phyloP scores from a whole-genome alignment of 2,888 invertebrate species.

The Hyposoter didymator region DNA sequence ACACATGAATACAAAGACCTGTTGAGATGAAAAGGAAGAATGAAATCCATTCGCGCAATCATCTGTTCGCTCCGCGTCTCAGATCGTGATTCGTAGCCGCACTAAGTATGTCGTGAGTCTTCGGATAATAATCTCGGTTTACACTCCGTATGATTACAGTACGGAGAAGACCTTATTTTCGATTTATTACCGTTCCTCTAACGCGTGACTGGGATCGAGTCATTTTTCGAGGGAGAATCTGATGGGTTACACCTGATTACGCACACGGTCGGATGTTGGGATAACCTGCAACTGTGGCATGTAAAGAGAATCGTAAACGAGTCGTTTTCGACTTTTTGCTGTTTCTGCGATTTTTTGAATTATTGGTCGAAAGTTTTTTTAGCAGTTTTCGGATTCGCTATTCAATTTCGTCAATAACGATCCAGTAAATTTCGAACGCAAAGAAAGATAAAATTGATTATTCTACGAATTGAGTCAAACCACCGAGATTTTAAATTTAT shows the following conservation, averaged over 20 bases:
- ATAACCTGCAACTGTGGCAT: not conserved
- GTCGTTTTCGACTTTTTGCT: not conserved
- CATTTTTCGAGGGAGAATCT: not conserved
- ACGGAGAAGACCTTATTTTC: conserved; percentile 7
- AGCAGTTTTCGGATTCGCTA: not conserved
- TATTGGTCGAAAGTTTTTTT: not conserved
- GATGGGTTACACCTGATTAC: not conserved
- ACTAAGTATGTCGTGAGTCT: conserved; percentile 77
- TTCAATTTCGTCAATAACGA: not conserved
- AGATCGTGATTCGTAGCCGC: conserved; percentile 60
- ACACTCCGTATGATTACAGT: conserved; percentile 73
- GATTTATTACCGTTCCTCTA: conserved; percentile 14
- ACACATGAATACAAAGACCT: not conserved
- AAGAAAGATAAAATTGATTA: not conserved
- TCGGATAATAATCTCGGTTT: conserved; percentile 71
- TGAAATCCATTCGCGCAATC: conserved; percentile 34
- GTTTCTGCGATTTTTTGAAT: not conserved
- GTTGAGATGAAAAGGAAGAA: conserved; percentile 15
- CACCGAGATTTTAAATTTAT: not conserved
- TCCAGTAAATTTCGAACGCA: not conserved
- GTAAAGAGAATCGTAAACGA: not conserved
- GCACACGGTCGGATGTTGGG: not conserved
- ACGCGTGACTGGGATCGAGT: not conserved
- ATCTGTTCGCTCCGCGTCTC: conserved; percentile 52
- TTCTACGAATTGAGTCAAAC: not conserved